Evolutionary conservation across 2,888 invertebrate species (phyloP).

Genomic region (Clusia tigrina): DNA sequence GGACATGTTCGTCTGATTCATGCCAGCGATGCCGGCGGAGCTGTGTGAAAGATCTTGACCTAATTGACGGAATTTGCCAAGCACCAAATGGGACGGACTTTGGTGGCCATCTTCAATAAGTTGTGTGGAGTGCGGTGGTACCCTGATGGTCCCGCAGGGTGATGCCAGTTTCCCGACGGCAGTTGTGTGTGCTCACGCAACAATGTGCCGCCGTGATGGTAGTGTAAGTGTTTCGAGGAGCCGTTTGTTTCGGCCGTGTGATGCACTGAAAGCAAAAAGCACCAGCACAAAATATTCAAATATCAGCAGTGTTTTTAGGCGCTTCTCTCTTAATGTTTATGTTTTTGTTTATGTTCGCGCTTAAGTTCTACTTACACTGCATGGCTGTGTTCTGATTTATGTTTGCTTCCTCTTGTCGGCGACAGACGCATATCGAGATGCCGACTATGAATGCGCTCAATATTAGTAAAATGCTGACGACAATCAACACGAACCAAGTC

Average conservation of each 20-base stretch:
- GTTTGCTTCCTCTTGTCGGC: constrained; percentile 65
- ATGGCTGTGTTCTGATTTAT: constrained; percentile 66
- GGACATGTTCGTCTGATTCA: constrained; percentile 52
- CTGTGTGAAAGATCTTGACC: constrained; percentile 68
- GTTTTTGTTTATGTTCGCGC: too few relatives aligned
- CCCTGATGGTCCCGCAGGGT: constrained; percentile 82
- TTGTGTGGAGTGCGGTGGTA: constrained; percentile 66
- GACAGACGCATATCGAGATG: constrained; percentile 79
- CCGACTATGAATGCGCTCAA: constrained; percentile 75
- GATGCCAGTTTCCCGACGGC: constrained; percentile 93
- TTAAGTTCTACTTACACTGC: constrained; percentile 58
- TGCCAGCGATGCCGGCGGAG: constrained; percentile 41
- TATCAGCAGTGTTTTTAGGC: too few relatives aligned
- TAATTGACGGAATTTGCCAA: constrained; percentile 80
- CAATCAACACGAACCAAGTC: constrained; percentile 79
- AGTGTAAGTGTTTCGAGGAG: constrained; percentile 70
- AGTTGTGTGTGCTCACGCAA: constrained; percentile 68
- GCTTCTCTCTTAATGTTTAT: too few relatives aligned
- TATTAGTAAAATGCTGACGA: constrained; percentile 75
- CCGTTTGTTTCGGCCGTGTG: constrained; percentile 73
- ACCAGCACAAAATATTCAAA: background rate
- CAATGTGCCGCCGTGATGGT: constrained; percentile 66
- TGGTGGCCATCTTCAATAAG: constrained; percentile 72
- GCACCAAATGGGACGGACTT: constrained; percentile 93
- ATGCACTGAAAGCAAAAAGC: constrained; percentile 51